Conservation (phyloP, 2,797 vertebrate species). For the Lutjanus campechanus region DNA sequence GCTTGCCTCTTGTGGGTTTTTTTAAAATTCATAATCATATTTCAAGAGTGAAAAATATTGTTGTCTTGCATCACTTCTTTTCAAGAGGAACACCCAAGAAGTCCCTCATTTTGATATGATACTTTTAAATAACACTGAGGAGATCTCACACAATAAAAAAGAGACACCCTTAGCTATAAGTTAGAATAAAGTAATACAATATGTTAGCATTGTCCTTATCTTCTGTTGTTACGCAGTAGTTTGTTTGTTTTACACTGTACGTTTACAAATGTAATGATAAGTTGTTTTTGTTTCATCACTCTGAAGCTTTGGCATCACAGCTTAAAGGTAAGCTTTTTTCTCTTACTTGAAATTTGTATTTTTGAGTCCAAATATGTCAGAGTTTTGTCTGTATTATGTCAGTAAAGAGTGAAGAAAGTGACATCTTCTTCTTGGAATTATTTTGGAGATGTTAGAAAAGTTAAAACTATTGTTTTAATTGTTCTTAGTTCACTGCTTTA, state of each 20-base stretch:
- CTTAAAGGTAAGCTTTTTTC: neutral
- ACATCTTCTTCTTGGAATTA: too few species aligned
- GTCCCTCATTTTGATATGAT: neutral
- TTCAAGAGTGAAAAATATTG: neutral
- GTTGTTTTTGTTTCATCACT: conserved; percentile 2
- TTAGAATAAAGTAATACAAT: neutral
- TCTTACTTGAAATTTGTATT: neutral
- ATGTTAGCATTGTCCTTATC: neutral
- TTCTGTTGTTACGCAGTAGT: neutral
- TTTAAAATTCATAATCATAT: neutral
- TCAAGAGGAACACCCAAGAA: neutral
- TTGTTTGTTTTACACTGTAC: neutral
- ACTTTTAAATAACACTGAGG: neutral
- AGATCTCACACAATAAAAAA: neutral
- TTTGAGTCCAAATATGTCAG: neutral
- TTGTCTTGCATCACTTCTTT: neutral
- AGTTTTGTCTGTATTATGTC: neutral
- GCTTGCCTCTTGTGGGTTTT: neutral
- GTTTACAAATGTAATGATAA: neutral
- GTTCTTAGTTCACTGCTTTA: neutral
- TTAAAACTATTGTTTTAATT: neutral
- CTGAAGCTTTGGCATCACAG: neutral
- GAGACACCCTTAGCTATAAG: too few species aligned
- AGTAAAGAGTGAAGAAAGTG: too few species aligned
- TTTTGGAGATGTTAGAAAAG: neutral